These are phyloP conservation scores for Trichonephila inaurata DNA, from an alignment of 1,140 invertebrate genomes.

Conservation along the genomic window DNA sequence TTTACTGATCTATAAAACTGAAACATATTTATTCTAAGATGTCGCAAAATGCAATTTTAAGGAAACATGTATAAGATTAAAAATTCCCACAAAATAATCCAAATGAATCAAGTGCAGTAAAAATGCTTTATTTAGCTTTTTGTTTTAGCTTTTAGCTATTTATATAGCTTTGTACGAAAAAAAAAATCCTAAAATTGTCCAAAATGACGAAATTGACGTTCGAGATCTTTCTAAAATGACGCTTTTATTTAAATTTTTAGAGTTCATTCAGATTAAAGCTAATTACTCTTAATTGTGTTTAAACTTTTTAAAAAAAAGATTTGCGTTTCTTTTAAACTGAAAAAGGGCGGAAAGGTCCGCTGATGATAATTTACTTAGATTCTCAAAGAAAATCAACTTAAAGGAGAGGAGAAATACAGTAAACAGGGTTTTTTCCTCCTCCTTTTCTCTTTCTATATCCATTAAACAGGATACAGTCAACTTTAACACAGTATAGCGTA, in stretches of 20 bases:
- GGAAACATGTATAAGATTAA: too few species aligned
- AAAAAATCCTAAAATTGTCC: not conserved
- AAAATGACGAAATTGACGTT: not conserved
- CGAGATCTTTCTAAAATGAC: not conserved
- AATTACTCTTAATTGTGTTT: conserved; percentile 65
- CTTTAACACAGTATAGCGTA: not conserved
- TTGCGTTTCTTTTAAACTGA: conserved; percentile 42
- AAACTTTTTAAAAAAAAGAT: not conserved
- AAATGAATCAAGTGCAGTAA: too few species aligned
- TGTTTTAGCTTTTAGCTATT: too few species aligned
- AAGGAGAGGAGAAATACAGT: not conserved
- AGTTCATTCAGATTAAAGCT: not conserved
- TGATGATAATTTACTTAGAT: conserved; percentile 44
- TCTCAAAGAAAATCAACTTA: not conserved
- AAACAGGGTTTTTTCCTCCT: not conserved
- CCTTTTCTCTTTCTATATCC: not conserved
- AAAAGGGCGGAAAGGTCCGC: conserved; percentile 41
- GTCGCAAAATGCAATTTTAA: too few species aligned
- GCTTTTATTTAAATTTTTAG: conserved; percentile 3
- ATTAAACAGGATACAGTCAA: not conserved
- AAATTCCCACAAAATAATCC: too few species aligned
- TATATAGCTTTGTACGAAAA: not conserved
- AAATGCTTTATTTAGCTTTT: too few species aligned
- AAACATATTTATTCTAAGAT: too few species aligned
- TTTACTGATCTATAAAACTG: too few species aligned